Evolutionary conservation across 2,888 invertebrate species (phyloP), one percentile per base, ranked within the genome.

Genomic region (Tenthredo scrophulariae): DNA sequence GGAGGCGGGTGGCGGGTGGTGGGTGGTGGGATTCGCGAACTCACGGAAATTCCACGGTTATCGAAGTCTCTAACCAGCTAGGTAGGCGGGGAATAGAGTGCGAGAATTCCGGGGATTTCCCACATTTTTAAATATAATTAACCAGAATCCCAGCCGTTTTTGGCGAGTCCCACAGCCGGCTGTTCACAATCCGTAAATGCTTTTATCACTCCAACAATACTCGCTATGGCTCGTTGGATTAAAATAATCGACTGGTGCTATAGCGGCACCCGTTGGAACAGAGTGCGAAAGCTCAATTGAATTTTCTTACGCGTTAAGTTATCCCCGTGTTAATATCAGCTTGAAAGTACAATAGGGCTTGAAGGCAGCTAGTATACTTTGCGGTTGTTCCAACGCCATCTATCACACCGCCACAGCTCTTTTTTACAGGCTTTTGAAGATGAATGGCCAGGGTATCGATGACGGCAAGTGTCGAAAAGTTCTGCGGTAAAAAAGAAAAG

Each of bases 391-490:
- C 43, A 43, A n/a, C n/a, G 72, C 67, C 40, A 74, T 43, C 72
- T 43, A 74, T 74, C 40, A 74, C 33, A 54, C 70, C 37, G 5
- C 70, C 43, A 1, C 10, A 62, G 58, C 37, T 62, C 40, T 80
- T 37, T 29, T 77, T 33, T 29, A 29, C 18, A n/a, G 29, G 33
- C 15, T 54, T 77, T 77, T 33, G 26, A 77, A 77, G 77, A 75
- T 46, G 46, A 77, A 77, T 77, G 46, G 77, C 77, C n/a, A 15
- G 18, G 15, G 72, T 72, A 74, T 74, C 74, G 74, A 74, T 22
- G 74, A 74, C 43, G 74, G 74, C 22, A 40, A 40, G 74, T 29
- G 74, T 74, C 22, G 74, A 74, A 46, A 74, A 74, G 74, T 74
- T 74, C 46, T 43, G 13, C 40, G 43, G 43, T 10, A n/a, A 40